Evolutionary conservation across 1,140 invertebrate species (phyloP).

Genomic region (Sitobion miscanthi): DNA sequence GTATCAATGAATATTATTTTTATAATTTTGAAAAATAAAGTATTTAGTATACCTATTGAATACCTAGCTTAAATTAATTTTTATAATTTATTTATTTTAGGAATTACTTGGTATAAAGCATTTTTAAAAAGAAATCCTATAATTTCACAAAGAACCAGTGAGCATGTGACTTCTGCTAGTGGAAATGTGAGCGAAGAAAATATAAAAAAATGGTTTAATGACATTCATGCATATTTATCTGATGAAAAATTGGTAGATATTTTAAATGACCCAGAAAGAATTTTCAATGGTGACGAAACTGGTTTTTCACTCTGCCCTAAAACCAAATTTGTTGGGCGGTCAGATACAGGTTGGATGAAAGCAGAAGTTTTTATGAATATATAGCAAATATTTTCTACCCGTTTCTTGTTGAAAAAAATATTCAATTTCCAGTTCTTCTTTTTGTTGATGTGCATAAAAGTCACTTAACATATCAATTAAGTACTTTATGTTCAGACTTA

Average conservation of each 20-base stretch:
- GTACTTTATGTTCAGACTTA: background rate
- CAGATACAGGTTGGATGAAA: background rate
- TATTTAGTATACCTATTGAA: background rate
- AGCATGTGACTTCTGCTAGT: constrained; percentile 14
- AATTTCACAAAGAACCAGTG: background rate
- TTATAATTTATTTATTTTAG: background rate
- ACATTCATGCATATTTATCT: no score
- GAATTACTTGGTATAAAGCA: background rate
- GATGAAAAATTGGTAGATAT: no score
- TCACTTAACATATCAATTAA: background rate
- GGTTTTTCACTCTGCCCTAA: no score
- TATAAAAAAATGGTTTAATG: background rate
- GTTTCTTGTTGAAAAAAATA: no score
- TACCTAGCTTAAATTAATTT: background rate
- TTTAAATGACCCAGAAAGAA: no score
- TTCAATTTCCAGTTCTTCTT: no score
- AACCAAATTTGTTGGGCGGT: background rate
- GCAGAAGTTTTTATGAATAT: background rate
- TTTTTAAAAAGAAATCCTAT: constrained; percentile 11
- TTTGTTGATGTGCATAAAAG: no score
- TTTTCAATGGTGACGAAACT: no score
- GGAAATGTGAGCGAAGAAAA: background rate
- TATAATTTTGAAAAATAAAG: background rate
- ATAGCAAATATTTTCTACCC: no score
- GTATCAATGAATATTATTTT: background rate